Base-by-base conservation (phyloP, 2,797 vertebrate species). In the Melanotaenia boesemani region DNA sequence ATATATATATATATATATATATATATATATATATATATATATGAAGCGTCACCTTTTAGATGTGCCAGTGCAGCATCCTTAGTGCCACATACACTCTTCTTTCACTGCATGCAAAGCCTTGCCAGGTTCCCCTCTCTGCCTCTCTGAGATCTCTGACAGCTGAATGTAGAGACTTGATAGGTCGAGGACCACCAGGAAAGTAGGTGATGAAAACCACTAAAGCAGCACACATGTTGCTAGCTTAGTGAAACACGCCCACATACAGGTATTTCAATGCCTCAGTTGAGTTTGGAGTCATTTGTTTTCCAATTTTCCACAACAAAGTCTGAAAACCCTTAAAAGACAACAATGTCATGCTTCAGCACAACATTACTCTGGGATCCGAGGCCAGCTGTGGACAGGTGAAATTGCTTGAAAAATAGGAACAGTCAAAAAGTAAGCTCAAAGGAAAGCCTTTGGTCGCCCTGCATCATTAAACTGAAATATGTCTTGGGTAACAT, bases 321-420 rank as follows among this genome's bases (percentile, higher is more conserved):
- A 86, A 85, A 81, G 58, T 82, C 68, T 67, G 26, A 71, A 79
- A 83, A 55, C 66, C 24, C 24, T n/a, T 20, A 32, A 69, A 78
- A 74, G 68, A 74, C 79, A 79, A 82, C 80, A 62, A 50, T 64
- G 70, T 83, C 66, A 76, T 16, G 64, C 82, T 80, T 83, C 81
- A 72, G 39, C 71, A 70, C 83, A 59, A 61, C 84, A 77, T 83
- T 52, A 56, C 57, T 81, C 66, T 72, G 79, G 41, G 69, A 83
- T 75, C 55, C 5, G 63, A 85, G 12, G 72, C 72, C 71, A 68
- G 80, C 83, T 77, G 91, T 20, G 48, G 88, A 91, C 89, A 91
- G 88, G 86, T 92, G 86, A 80, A 92, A 87, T 77, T 74, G 84
- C 86, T 80, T 84, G 74, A 91, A 90, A 90, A 87, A 87, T 87